Conservation (phyloP, 35 echinoderm and acorn worm genomes). For the Ophioderma brevispina region DNA sequence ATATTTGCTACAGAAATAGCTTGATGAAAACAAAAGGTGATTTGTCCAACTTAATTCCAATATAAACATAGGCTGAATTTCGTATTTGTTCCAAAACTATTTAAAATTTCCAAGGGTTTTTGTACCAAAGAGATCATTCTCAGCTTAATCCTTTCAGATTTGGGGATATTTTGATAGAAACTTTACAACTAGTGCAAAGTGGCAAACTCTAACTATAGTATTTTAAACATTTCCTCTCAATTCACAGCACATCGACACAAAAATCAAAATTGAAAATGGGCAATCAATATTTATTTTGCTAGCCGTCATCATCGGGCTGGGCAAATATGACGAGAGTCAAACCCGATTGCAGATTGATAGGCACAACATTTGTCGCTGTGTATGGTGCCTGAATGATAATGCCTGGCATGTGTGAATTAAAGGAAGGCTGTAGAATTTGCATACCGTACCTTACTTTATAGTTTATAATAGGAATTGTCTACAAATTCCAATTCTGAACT, state of each 20-base stretch:
- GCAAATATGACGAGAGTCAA: neutral
- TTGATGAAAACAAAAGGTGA: no score
- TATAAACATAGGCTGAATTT: no score
- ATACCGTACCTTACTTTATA: no score
- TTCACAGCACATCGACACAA: neutral
- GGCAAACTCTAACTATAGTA: neutral
- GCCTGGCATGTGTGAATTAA: neutral
- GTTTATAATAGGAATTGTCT: no score
- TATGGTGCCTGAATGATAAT: neutral
- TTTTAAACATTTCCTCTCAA: neutral
- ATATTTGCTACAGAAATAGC: no score
- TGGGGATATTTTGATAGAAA: neutral
- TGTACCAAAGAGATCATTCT: no score
- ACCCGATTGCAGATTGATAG: neutral
- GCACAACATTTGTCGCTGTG: neutral
- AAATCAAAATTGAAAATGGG: neutral
- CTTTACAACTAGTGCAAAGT: neutral
- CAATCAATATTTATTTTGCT: neutral
- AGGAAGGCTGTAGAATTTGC: no score
- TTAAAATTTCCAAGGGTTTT: no score
- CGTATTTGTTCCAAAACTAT: no score
- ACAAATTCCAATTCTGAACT: no score
- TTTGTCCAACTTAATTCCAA: no score
- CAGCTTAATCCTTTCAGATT: no score
- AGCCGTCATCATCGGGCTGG: neutral